These are phyloP conservation scores for Valencia hispanica DNA, from an alignment of 2,797 vertebrate species.

Conservation along the genomic window DNA sequence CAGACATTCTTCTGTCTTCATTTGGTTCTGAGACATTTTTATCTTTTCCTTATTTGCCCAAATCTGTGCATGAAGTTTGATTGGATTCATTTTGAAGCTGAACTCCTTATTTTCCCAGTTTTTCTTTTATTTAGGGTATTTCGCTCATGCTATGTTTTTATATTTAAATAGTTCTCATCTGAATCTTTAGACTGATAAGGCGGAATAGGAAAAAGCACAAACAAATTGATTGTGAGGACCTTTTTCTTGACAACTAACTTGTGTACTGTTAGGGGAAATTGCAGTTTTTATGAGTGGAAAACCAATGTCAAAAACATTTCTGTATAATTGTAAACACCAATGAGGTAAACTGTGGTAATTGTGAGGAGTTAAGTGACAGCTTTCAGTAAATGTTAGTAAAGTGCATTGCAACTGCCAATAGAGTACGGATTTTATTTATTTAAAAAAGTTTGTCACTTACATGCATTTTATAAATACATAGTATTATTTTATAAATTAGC, in stretches of 20 bases:
- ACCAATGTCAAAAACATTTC: neutral
- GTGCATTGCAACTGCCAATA: neutral
- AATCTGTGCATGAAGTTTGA: neutral
- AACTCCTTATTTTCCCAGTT: neutral
- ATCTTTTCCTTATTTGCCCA: neutral
- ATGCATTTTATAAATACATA: neutral
- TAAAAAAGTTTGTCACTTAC: neutral
- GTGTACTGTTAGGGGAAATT: neutral
- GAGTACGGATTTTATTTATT: neutral
- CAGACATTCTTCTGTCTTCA: neutral
- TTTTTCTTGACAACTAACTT: neutral
- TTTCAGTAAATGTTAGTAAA: conserved; percentile 26
- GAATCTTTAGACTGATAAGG: neutral
- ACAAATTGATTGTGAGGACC: neutral
- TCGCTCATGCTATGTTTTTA: neutral
- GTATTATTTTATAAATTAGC: neutral
- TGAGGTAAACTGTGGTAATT: neutral
- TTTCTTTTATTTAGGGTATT: neutral
- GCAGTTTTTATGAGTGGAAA: neutral
- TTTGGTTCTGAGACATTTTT: neutral
- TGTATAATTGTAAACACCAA: neutral
- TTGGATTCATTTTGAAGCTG: neutral
- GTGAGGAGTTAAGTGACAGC: conserved; percentile 7
- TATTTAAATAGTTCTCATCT: neutral
- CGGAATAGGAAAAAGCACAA: neutral